Conservation (phyloP, 2,888 invertebrate genomes). For the Polymixis lichenea region DNA sequence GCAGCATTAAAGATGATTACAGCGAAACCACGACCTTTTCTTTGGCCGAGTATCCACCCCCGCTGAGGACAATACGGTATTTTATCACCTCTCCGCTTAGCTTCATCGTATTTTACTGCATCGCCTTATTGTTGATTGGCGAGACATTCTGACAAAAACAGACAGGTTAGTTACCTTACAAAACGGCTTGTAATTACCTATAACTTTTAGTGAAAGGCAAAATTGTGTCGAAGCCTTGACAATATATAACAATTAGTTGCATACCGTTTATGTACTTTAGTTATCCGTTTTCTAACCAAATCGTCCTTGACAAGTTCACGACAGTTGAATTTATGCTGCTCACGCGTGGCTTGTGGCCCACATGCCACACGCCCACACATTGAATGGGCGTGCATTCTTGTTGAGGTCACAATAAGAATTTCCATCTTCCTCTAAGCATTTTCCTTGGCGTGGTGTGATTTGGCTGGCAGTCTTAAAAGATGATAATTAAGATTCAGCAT, state of each 20-base stretch:
- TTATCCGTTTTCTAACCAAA: conserved; percentile 32
- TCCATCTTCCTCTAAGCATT: neutral
- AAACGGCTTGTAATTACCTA: neutral
- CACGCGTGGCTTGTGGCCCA: neutral
- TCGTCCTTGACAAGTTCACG: conserved; percentile 20
- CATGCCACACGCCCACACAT: neutral
- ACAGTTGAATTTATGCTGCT: conserved; percentile 4
- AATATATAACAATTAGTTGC: conserved; percentile 39
- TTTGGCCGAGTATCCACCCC: too few relatives aligned
- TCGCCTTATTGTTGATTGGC: too few relatives aligned
- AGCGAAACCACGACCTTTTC: too few relatives aligned
- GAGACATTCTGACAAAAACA: neutral
- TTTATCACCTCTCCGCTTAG: too few relatives aligned
- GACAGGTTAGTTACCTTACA: conserved; percentile 3
- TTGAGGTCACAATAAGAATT: neutral
- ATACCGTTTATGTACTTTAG: conserved; percentile 1
- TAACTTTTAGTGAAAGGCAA: conserved; percentile 48
- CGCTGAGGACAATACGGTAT: too few relatives aligned
- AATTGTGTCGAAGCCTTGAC: conserved; percentile 51
- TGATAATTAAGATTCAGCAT: too few relatives aligned
- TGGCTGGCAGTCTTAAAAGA: neutral
- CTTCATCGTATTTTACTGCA: too few relatives aligned
- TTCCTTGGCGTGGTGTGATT: neutral
- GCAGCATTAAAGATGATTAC: neutral
- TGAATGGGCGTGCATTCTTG: neutral